Evolutionary conservation across 2,113 vertebrate species (phyloP), one percentile per base, ranked within the genome.

Genomic region (Calypte anna): DNA sequence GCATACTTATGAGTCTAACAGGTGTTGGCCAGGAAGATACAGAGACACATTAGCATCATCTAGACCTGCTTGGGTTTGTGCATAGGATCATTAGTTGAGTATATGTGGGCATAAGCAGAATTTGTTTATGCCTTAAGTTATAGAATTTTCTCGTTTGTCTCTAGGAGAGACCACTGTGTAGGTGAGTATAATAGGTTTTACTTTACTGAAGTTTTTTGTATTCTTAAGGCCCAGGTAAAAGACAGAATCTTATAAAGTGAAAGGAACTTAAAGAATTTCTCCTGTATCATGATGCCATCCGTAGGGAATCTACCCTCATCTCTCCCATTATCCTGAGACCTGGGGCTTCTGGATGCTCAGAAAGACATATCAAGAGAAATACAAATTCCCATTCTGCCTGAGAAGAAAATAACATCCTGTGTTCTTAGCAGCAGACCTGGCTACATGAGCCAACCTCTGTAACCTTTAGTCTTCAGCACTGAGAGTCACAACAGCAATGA

Each of bases 201-300:
- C 58, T 91, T 55, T 77, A 77, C 3, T 27, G 30, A 46, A 59
- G 28, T 50, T 31, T 40, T 81, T 69, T 78, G 61, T 16, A 4
- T 70, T 86, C 48, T 84, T 9, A 36, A 85, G 9, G 15, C 61
- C 57, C 57, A 59, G 23, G 86, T 18, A 13, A 91, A 93, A 82
- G 57, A 15, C 14, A 75, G 18, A 59, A 11, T 57, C 28, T 28
- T 70, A 33, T 72, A 33, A 86, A 72, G 28, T 38, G 30, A 81
- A 92, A 92, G 21, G 40, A 86, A 57, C 27, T 43, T 86, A 66
- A 78, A 84, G 28, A 72, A 66, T 90, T 76, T 93, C 13, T 93
- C 91, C 55, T n/a, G 9, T 77, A 68, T 75, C 44, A 36, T 67
- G 36, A 55, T 67, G 15, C 43, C 10, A 1, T 64, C 64, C 81